Percentiles rank a stretch among this genome's conserved stretches.
These are phyloP conservation scores for Galemys pyrenaicus DNA, from an alignment of 2,113 vertebrate genomes.

Conservation along the genomic window DNA sequence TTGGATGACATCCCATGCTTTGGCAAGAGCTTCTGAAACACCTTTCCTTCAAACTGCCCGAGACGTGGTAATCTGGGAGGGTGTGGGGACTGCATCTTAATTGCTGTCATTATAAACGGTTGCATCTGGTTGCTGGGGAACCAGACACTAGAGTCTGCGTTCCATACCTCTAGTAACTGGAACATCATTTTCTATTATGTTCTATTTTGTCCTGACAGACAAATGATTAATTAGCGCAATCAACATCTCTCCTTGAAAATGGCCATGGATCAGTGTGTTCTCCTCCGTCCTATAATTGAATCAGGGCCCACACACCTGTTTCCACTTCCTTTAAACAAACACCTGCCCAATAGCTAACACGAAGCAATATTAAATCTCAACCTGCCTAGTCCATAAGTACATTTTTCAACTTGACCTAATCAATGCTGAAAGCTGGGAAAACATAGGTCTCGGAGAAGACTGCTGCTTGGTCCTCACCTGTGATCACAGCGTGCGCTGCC, in stretches of 20 bases:
- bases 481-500: neutral
- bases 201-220: slow-evolving; percentile 79
- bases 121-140: slow-evolving; percentile 59
- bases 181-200: slow-evolving; percentile 80
- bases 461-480: neutral
- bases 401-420: slow-evolving; percentile 76
- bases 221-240: slow-evolving; percentile 81
- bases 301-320: slow-evolving; percentile 84
- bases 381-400: slow-evolving; percentile 71
- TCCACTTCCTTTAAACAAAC: slow-evolving; percentile 84
- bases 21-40: slow-evolving; percentile 46
- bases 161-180: slow-evolving; percentile 69
- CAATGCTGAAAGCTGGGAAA: slow-evolving; percentile 74
- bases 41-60: neutral
- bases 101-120: slow-evolving; percentile 63
- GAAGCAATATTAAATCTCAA: slow-evolving; percentile 76
- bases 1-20: slow-evolving; percentile 38
- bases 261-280: slow-evolving; percentile 75
- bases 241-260: slow-evolving; percentile 83
- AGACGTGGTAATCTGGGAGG: slow-evolving; percentile 15
- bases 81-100: slow-evolving; percentile 37
- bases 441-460: slow-evolving; percentile 50
- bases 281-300: slow-evolving; percentile 82
- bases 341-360: slow-evolving; percentile 78
- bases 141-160: slow-evolving; percentile 43